Base-by-base conservation (phyloP, 2,113 vertebrate genomes). In the Budorcas taxicolor region DNA sequence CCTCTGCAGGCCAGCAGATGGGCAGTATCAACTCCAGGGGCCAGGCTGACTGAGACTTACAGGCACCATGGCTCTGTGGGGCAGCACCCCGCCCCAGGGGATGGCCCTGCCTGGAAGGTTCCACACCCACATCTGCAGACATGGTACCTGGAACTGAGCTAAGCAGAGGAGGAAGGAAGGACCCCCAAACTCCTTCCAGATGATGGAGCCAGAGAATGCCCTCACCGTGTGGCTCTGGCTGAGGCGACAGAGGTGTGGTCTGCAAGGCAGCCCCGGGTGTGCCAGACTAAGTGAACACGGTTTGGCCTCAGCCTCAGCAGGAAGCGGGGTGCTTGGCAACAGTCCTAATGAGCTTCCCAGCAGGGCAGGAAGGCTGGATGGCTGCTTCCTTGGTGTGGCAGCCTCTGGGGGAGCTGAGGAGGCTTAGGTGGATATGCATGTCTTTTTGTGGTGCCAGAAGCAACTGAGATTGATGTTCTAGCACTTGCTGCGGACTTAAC, bases 191-290 rank as follows among this genome's bases (percentile, higher is more conserved):
- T 58, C 52, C 5, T 62, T 84, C 62, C 23, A 52, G 60, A 81
- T 86, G 11, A 3, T 16, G 12, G 82, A 84, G 58, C 36, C 17
- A 16, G 52, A 83, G 55, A 58, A 58, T 0, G 0, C 36, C 67
- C 47, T n/a, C 27, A n/a, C 50, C 55, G 3, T 0, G 3, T 40
- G 53, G 11, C 62, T 81, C 50, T 87, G 74, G 50, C 33, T 83
- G 19, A 53, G 3, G 43, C 14, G 0, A 27, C 13, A 4, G 53
- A 16, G n/a, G 64, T 3, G 0, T 14, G 3, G 7, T 40, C 71
- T 81, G 58, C 78, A 82, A 88, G 84, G 71, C 11, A 7, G 45
- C 36, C 60, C 43, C 17, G 50, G 76, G 43, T 14, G 36, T 13
- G 47, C 64, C 27, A 45, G 87, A 50, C 62, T 16, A 80, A 91